Conservation (phyloP, 2,888 invertebrate species). For the Acrocyrtus sp. region DNA sequence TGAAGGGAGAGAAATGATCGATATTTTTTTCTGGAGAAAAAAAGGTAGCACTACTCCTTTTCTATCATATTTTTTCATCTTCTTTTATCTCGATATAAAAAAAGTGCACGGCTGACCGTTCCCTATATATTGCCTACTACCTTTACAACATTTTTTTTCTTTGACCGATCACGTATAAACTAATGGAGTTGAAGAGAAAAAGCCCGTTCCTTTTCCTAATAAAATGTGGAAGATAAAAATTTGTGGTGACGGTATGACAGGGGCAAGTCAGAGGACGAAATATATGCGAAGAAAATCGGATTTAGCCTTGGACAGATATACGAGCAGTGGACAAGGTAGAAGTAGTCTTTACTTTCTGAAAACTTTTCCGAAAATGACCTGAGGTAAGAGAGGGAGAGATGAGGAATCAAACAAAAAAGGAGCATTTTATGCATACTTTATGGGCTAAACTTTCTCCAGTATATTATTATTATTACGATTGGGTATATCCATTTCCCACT, state of each 20-base stretch:
- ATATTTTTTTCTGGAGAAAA: no score
- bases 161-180: no score
- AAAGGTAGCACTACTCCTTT: no score
- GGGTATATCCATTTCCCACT: slow-evolving; percentile 20
- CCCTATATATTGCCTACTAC: background rate
- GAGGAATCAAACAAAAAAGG: slow-evolving; percentile 21
- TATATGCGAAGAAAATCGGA: slow-evolving; percentile 20
- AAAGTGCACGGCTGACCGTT: background rate
- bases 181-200: no score
- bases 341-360: no score
- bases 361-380: slow-evolving; percentile 3
- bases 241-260: background rate
- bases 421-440: slow-evolving; percentile 41
- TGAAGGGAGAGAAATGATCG: no score
- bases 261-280: background rate
- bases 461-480: slow-evolving; percentile 31
- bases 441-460: slow-evolving; percentile 30
- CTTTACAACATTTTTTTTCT: background rate
- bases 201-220: no score
- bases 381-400: slow-evolving; percentile 15
- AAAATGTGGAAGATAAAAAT: no score
- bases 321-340: background rate
- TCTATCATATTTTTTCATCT: no score
- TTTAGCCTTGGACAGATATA: slow-evolving; percentile 1
- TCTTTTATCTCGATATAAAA: background rate